Conservation (phyloP, 2,888 invertebrate species). For the Pandemis cinnamomeana region DNA sequence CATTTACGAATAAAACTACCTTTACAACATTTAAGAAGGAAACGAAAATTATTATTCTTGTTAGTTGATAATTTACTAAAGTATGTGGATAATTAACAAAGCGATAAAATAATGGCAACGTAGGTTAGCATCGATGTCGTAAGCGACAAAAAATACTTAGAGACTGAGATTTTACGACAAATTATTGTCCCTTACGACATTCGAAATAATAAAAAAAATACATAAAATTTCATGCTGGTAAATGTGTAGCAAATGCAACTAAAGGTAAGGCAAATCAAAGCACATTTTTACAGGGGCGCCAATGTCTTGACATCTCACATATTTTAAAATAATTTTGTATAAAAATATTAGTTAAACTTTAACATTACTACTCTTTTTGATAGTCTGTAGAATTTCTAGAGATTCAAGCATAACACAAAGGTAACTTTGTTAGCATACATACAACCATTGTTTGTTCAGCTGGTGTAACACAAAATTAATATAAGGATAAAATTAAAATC, state of each 20-base stretch:
- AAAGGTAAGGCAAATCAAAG: not conserved
- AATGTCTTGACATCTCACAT: not conserved
- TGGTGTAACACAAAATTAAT: not conserved
- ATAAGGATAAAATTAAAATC: not conserved
- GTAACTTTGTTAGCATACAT: not conserved
- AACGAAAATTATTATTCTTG: not conserved
- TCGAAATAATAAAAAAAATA: not conserved
- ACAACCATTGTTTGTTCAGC: not conserved
- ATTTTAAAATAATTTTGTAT: not conserved
- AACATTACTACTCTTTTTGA: not conserved
- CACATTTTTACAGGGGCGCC: not conserved
- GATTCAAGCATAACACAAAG: not conserved
- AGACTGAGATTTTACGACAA: not conserved
- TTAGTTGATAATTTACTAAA: not conserved
- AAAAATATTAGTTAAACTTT: not conserved
- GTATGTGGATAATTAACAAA: not conserved
- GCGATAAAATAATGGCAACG: not conserved
- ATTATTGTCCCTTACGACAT: not conserved
- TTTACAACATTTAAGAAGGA: not conserved
- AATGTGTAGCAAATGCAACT: not conserved
- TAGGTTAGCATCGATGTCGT: not conserved
- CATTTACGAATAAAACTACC: not conserved
- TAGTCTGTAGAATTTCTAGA: not conserved
- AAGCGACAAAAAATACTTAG: not conserved
- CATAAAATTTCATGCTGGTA: not conserved